Base-by-base conservation (phyloP, 1,140 invertebrate genomes). In the Bombus breviceps region DNA sequence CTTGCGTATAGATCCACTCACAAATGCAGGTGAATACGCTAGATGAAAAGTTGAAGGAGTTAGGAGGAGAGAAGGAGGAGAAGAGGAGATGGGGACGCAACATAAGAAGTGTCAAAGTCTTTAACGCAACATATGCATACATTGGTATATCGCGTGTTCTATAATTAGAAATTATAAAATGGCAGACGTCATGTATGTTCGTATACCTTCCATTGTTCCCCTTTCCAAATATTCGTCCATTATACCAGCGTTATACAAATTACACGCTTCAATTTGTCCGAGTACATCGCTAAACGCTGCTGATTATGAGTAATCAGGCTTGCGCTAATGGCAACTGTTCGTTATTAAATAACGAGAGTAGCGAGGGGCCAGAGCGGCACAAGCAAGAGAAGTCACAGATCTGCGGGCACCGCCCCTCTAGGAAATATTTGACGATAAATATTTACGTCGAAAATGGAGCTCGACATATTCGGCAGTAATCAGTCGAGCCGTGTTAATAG, bases 301-400 rank as follows among this genome's bases (percentile, higher is more conserved):
- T 85, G 77, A 85, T 85, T 79, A 80, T 80, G 83, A 80, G 83
- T 72, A 85, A 85, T 85, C 83, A 73, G 83, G 77, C 83, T 64
- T 59, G 68, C 39, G 68, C 83, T 80, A 85, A 85, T 80, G 83
- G 71, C 83, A 80, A 77, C 68, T 62, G 83, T 79, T 39, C 68
- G 43, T 85, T 85, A 85, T 85, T 85, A 85, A 80, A 85, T 80
- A 85, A 80, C 75, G 57, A 64, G 47, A 47, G 18, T 2, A 12
- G 3, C 47, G 25, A 53, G 39, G 28, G 47, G 75, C 43, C n/a
- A 22, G n/a, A 28, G 25, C 9, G 32, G 28, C 9, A 0, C 13
- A 1, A 1, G 57, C 47, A 28, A 37, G 47, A 32, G 66, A 71
- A 71, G 76, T 71, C 39, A 76, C 72, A 47, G 39, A 59, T 71